Percentiles rank a stretch among this genome's conserved stretches.
phyloP scores from a whole-genome alignment of 1,140 invertebrate genomes.

The Venturia canescens region DNA sequence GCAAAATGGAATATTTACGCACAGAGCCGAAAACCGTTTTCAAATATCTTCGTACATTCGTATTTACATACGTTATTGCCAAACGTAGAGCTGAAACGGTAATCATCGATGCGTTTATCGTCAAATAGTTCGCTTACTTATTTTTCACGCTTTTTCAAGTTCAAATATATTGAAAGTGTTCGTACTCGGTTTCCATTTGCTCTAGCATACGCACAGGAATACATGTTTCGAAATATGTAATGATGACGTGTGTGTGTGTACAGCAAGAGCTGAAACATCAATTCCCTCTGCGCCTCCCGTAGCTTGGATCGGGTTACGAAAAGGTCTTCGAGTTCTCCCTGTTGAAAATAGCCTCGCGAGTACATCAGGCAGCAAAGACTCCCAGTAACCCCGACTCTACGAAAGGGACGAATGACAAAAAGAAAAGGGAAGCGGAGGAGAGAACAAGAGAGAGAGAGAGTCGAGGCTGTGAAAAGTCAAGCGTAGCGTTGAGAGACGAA shows the following conservation, averaged over 20 bases:
- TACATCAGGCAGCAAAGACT: slow-evolving; percentile 54
- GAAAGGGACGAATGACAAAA: slow-evolving; percentile 45
- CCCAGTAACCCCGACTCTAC: slow-evolving; percentile 54
- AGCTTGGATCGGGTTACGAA: slow-evolving; percentile 59
- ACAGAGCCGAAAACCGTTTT: no score
- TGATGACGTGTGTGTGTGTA: neutral
- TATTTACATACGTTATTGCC: no score
- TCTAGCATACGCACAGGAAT: neutral
- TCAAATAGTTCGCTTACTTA: no score
- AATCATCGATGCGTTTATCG: no score
- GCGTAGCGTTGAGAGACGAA: slow-evolving; percentile 18
- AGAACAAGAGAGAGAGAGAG: neutral
- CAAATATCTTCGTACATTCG: no score
- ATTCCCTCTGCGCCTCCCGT: slow-evolving; percentile 47
- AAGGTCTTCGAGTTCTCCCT: slow-evolving; percentile 16
- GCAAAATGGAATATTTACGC: no score
- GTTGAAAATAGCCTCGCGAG: slow-evolving; percentile 63
- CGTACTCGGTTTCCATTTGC: no score
- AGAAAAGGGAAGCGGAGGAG: slow-evolving; percentile 8
- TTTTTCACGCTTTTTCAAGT: no score
- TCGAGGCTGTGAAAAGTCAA: slow-evolving; percentile 9
- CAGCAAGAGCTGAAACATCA: slow-evolving; percentile 34
- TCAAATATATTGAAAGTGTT: no score
- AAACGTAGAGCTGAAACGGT: no score
- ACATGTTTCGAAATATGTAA: neutral